Base-by-base conservation (phyloP, 2,888 invertebrate species). In the Epinotia demarniana region DNA sequence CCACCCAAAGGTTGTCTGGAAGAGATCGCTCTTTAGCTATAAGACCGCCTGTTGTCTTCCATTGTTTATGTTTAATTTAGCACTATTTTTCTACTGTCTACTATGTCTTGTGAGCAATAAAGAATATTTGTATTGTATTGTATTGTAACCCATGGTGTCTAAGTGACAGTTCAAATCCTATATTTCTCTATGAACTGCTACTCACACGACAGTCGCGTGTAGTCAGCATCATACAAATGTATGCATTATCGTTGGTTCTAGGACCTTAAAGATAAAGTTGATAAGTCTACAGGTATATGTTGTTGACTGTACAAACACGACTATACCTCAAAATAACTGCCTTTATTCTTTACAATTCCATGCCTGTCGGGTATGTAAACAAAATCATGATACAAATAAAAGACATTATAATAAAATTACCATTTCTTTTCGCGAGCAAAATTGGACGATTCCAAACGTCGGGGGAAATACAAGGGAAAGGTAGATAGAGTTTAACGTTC, bases 401-500 rank as follows among this genome's bases (percentile, higher is more conserved):
- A 60, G 46, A 23, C 69, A 39, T 53, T 43, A 43, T 39, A 70
- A 75, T 75, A 75, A 75, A 70, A 75, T 75, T 71, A 75, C 70
- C 70, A 75, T 75, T 64, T 55, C 64, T 60, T 53, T 70, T 70
- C 58, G 74, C 57, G 64, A 71, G 43, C 60, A 64, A 64, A 75
- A 75, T 70, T 75, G 70, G 64, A 64, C 75, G 70, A 71, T 75
- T 58, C 64, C 23, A 46, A 71, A 75, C 60, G 75, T 66, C 75
- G 60, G 70, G 70, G 64, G 68, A 68, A 63, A 75, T 60, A 64
- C 62, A 49, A 23, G 70, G 64, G 49, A 64, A 74, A 71, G 75
- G 75, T 71, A 75, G 75, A 75, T 75, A 71, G 70, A 75, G 70
- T 66, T 71, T 71, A 70, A 70, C 49, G 70, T 71, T 75, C 70